These are phyloP conservation scores for Muschampia plurimacula DNA, from an alignment of 2,888 invertebrate genomes.

Conservation along the genomic window DNA sequence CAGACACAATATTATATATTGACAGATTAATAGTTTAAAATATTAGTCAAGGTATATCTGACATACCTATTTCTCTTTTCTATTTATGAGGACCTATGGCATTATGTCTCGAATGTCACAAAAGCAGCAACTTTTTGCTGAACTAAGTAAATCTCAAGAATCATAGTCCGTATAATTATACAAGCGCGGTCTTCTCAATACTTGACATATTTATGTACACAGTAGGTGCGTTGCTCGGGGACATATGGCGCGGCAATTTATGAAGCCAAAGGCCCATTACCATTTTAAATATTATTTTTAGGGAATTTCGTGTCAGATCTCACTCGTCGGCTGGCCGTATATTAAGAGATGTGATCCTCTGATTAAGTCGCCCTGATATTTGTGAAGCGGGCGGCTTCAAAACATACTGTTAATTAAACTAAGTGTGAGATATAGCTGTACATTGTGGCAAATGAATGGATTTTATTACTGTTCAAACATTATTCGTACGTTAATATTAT, in stretches of 20 bases:
- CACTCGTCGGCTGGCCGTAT: slow-evolving; percentile 81
- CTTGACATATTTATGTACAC: slow-evolving; percentile 85
- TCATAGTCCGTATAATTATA: slow-evolving; percentile 59
- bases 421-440: slow-evolving; percentile 50
- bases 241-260: slow-evolving; percentile 85
- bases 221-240: slow-evolving; percentile 80
- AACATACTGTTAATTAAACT: slow-evolving; percentile 80
- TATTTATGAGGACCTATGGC: no score
- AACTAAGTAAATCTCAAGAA: slow-evolving; percentile 56
- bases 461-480: slow-evolving; percentile 27
- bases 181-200: slow-evolving; percentile 75
- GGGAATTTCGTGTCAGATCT: slow-evolving; percentile 86
- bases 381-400: slow-evolving; percentile 65
- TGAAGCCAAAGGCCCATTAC: slow-evolving; percentile 83
- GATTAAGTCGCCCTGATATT: slow-evolving; percentile 80
- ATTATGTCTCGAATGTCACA: no score
- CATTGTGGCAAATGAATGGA: slow-evolving; percentile 37
- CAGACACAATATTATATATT: slow-evolving; percentile 2
- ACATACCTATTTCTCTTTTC: no score
- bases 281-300: slow-evolving; percentile 86
- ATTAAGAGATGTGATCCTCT: slow-evolving; percentile 84
- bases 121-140: no score
- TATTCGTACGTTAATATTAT: slow-evolving; percentile 6
- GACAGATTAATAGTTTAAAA: background rate
- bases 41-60: background rate